Base-by-base conservation (phyloP, 2,888 invertebrate genomes). In the Kryphioiulus occultus region DNA sequence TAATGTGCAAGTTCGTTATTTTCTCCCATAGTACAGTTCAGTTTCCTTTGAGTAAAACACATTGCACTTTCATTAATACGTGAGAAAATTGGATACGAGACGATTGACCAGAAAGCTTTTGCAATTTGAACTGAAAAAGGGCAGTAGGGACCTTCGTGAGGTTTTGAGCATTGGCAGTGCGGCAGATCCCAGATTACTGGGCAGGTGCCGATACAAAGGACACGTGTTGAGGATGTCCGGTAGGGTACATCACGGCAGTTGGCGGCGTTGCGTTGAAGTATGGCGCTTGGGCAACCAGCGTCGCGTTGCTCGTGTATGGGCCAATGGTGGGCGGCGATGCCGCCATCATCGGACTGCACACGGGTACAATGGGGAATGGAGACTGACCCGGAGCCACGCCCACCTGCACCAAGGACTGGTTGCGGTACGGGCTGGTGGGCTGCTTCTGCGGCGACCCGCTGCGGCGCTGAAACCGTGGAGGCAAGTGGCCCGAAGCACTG, bases 401-500 rank as follows among this genome's bases (percentile, higher is more conserved):
- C 59, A 68, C n/a, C 42, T 86, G 86, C 86, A 68, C 30, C n/a
- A 59, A 5, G 15, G 86, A 22, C 26, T 39, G 86, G 32, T 22
- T 42, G 10, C 26, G 10, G 59, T 86, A 86, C 2, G 86, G 59
- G 47, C 22, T 53, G 7, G 32, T 0, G 0, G 47, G 32, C 26
- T 68, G 86, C 42, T 86, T 59, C 68, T 86, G 86, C 1, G 86
- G 86, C n/a, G 59, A 78, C 2, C 17, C 32, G 17, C 78, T 53
- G 19, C 35, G 86, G 19, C 30, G 15, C 15, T 53, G 86, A n/a
- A 86, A 86, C 26, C 68, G 59, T 15, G 86, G 68, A 5, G 86
- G 86, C 39, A 59, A 22, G 17, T 86, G 53, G 19, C 42, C 26
- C 22, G 85, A 42, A 30, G 47, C n/a, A 22, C 44, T 42, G 5